phyloP scores from a whole-genome alignment of 2,888 invertebrate species.

The Rotaria socialis region DNA sequence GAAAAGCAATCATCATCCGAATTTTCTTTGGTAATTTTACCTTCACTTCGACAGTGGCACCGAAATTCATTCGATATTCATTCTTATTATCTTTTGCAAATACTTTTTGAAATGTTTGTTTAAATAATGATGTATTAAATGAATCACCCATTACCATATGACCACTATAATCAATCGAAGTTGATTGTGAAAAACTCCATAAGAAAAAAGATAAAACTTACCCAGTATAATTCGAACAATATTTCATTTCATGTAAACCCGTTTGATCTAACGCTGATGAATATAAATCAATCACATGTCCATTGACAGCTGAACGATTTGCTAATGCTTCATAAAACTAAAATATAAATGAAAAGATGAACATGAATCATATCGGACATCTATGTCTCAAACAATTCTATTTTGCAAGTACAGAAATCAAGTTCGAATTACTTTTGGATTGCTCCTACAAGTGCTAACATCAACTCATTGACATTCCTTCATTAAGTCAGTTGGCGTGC shows the following conservation, averaged over 20 bases:
- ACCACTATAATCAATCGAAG: slow-evolving; percentile 64
- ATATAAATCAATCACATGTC: slow-evolving; percentile 92
- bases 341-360: too few relatives aligned
- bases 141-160: slow-evolving; percentile 99
- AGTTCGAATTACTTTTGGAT: too few relatives aligned
- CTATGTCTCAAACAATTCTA: too few relatives aligned
- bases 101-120: slow-evolving; percentile 96
- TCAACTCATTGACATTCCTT: too few relatives aligned
- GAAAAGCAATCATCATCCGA: too few relatives aligned
- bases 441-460: too few relatives aligned
- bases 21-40: background rate
- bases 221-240: slow-evolving; percentile 85
- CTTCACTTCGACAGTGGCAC: slow-evolving; percentile 92
- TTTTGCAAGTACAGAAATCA: too few relatives aligned
- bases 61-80: slow-evolving; percentile 95
- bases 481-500: too few relatives aligned
- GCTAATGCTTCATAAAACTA: slow-evolving; percentile 85
- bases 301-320: slow-evolving; percentile 83
- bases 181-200: background rate
- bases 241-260: slow-evolving; percentile 96
- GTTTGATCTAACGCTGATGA: slow-evolving; percentile 98
- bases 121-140: slow-evolving; percentile 95
- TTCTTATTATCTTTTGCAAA: slow-evolving; percentile 82
- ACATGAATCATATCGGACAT: too few relatives aligned
- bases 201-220: background rate